Conservation (phyloP, 1,140 invertebrate genomes). For the Stenopsyche tienmushanensis region DNA sequence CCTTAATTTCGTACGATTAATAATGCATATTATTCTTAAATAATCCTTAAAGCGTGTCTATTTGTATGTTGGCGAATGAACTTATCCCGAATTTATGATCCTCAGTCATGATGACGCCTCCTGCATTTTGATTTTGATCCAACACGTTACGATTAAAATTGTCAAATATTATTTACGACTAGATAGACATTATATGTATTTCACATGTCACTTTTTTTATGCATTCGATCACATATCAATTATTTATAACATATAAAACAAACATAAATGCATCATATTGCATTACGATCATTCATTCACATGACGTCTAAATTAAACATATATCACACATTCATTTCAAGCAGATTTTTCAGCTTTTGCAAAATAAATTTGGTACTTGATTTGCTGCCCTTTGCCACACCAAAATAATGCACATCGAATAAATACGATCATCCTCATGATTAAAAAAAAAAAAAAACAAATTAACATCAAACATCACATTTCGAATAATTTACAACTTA, state of each 20-base stretch:
- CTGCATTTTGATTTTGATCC: neutral
- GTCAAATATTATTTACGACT: neutral
- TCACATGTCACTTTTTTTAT: neutral
- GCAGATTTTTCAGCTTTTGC: neutral
- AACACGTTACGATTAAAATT: neutral
- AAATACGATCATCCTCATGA: neutral
- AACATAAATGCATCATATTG: neutral
- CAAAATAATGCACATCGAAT: neutral
- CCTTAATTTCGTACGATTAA: neutral
- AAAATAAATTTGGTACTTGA: neutral
- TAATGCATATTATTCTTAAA: neutral
- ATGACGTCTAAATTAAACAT: neutral
- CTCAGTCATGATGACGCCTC: neutral
- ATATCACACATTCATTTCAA: neutral
- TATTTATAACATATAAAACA: neutral
- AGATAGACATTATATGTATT: neutral
- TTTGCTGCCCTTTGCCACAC: too few species aligned
- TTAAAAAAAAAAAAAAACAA: neutral
- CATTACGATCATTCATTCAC: neutral
- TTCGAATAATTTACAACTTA: constrained; percentile 20
- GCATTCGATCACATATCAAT: neutral
- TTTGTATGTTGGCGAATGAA: neutral
- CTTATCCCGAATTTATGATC: neutral
- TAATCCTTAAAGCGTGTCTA: neutral
- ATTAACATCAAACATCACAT: constrained; percentile 12